phyloP scores from a whole-genome alignment of 2,888 invertebrate species.

The Podotricha telesiphe region DNA sequence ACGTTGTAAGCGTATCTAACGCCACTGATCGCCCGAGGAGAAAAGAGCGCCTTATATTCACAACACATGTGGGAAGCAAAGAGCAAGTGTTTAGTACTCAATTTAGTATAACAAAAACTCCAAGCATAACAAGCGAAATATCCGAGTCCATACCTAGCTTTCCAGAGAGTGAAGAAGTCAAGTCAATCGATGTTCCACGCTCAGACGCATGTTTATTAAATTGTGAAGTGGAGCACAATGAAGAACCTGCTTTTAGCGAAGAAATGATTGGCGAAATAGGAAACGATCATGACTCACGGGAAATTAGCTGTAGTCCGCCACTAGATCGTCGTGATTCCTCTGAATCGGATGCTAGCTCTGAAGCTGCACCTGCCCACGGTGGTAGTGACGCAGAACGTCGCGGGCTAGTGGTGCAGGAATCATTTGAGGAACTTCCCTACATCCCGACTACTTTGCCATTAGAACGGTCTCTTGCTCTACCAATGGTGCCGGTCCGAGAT shows the following conservation, averaged over 20 bases:
- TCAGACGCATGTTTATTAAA: slow-evolving; percentile 32
- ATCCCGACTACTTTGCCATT: slow-evolving; percentile 94
- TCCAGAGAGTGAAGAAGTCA: slow-evolving; percentile 86
- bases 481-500: slow-evolving; percentile 89
- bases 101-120: slow-evolving; percentile 86
- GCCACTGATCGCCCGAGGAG: slow-evolving; percentile 52
- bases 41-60: slow-evolving; percentile 84
- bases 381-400: slow-evolving; percentile 87
- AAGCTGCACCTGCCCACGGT: slow-evolving; percentile 65
- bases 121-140: slow-evolving; percentile 85
- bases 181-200: slow-evolving; percentile 40
- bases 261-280: slow-evolving; percentile 33
- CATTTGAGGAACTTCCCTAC: slow-evolving; percentile 94
- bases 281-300: slow-evolving; percentile 37
- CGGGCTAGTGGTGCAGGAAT: slow-evolving; percentile 90
- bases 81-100: slow-evolving; percentile 88
- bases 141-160: slow-evolving; percentile 77
- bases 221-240: slow-evolving; percentile 29
- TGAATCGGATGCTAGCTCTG: slow-evolving; percentile 89
- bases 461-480: slow-evolving; percentile 91
- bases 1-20: slow-evolving; percentile 36
- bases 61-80: slow-evolving; percentile 87
- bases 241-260: slow-evolving; percentile 1
- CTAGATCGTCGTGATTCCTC: slow-evolving; percentile 80
- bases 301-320: slow-evolving; percentile 46